Percentiles rank a stretch among this genome's conserved stretches.
Conservation (phyloP, 1,140 invertebrate genomes). For the Phymorhynchus buccinoides region DNA sequence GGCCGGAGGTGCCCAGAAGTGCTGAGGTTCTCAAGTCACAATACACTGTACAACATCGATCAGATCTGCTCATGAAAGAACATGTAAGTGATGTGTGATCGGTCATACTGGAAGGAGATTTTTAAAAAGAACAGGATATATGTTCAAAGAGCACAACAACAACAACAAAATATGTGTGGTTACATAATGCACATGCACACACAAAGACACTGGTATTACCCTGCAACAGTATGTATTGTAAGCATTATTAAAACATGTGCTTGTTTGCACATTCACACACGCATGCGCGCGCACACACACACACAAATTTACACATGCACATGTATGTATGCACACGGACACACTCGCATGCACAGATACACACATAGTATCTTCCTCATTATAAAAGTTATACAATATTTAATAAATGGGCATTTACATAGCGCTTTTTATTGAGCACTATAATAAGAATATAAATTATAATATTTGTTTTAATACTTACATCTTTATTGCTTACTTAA, state of each 20-base stretch:
- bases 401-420: background rate
- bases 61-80: constrained; percentile 68
- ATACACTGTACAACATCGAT: constrained; percentile 65
- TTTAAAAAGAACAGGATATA: background rate
- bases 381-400: background rate
- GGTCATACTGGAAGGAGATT: background rate
- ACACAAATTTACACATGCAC: background rate
- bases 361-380: background rate
- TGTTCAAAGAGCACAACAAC: background rate
- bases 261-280: background rate
- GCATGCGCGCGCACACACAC: background rate
- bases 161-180: too few relatives aligned
- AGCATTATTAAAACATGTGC: background rate
- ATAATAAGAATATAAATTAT: background rate
- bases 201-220: background rate
- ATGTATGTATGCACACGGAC: background rate
- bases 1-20: constrained; percentile 40
- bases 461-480: background rate
- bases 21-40: constrained; percentile 57
- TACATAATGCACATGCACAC: too few relatives aligned
- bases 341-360: background rate
- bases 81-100: constrained; percentile 54
- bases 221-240: background rate
- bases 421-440: too few relatives aligned
- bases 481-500: background rate